These are phyloP conservation scores for Aporophyla lueneburgensis DNA, from an alignment of 2,888 invertebrate genomes.

Conservation along the genomic window DNA sequence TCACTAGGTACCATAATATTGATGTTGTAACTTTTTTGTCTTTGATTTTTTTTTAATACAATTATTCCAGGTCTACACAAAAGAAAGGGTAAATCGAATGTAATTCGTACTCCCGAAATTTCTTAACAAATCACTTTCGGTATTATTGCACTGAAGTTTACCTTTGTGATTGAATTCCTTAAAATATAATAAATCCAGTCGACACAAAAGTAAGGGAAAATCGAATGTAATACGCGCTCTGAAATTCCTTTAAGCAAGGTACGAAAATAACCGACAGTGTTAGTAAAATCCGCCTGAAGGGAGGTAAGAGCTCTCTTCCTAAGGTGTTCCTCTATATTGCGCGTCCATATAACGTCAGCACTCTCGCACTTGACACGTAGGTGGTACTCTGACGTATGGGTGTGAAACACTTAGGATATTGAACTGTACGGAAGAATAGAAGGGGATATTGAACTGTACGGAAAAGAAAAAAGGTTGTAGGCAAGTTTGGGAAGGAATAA, in stretches of 20 bases:
- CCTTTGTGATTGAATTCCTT: no score
- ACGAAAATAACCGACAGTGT: constrained; percentile 20
- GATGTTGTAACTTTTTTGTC: no score
- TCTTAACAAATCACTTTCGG: no score
- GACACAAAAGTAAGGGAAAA: neutral
- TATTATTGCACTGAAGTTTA: no score
- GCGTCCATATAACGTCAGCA: constrained; percentile 38
- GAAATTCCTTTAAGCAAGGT: neutral
- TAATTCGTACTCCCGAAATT: neutral
- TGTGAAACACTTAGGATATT: constrained; percentile 30
- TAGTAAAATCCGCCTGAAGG: constrained; percentile 18
- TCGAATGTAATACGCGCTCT: neutral
- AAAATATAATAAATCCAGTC: neutral
- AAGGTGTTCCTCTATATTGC: constrained; percentile 28
- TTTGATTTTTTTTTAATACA: no score
- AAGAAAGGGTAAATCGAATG: neutral
- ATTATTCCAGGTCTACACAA: neutral
- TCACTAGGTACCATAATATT: no score
- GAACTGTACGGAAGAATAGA: constrained; percentile 4
- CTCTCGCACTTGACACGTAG: constrained; percentile 29
- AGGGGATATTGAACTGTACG: constrained; percentile 20
- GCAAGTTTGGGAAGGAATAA: neutral
- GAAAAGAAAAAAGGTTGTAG: neutral
- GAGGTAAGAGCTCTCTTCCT: constrained; percentile 13
- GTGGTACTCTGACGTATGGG: neutral